Evolutionary conservation across 2,113 vertebrate genomes (phyloP).

Genomic region (Hemichromis elongatus): DNA sequence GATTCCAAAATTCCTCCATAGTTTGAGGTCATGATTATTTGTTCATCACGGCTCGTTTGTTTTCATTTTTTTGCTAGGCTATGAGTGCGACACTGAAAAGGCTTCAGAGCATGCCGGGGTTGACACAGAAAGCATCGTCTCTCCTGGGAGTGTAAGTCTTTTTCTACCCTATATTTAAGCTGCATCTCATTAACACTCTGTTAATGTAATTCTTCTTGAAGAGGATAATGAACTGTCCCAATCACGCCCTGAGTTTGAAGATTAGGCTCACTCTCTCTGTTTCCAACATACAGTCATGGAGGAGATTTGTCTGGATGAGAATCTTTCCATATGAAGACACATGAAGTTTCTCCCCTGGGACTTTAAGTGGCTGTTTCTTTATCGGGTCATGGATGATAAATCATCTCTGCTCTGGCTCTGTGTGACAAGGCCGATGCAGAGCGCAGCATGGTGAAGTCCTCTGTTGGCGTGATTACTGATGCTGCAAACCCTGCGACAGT

Average conservation of each 20-base stretch:
- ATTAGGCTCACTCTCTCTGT: not conserved
- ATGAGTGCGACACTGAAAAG: not conserved
- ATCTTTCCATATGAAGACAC: constrained; percentile 21
- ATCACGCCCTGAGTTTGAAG: not conserved
- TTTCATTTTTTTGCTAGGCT: not conserved
- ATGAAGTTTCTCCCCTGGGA: not conserved
- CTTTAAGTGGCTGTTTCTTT: constrained; percentile 30
- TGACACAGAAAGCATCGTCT: not conserved
- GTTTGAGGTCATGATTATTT: not conserved
- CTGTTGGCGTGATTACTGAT: constrained; percentile 11
- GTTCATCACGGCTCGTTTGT: not conserved
- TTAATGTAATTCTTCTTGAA: not conserved
- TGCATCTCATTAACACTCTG: not conserved
- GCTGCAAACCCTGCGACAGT: not conserved
- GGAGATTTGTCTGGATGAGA: not conserved
- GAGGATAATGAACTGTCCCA: not conserved
- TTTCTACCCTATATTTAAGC: not conserved
- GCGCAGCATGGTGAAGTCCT: not conserved
- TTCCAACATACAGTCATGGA: not conserved
- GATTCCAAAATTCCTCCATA: not conserved
- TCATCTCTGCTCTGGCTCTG: constrained; percentile 12
- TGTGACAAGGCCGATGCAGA: constrained; percentile 32
- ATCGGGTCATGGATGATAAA: constrained; percentile 38
- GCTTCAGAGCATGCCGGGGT: not conserved
- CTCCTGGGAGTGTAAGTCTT: not conserved